A percentile compares a stretch with the other conserved stretches of the same genome.
Evolutionary conservation across 2,113 vertebrate species (phyloP).

Genomic region (Thalassoma bifasciatum): DNA sequence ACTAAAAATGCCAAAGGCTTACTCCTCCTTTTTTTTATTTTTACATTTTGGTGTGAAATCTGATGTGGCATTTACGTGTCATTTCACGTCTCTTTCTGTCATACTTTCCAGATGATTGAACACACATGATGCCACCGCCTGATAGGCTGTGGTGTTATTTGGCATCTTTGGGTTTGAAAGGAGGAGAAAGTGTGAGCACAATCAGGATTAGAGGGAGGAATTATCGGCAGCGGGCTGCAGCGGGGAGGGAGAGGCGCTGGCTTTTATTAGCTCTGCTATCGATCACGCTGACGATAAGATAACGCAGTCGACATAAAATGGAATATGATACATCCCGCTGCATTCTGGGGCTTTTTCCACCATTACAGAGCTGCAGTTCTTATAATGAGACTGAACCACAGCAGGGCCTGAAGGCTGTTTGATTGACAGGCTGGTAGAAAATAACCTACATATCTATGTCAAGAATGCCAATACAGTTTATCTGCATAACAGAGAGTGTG

Average conservation of each 20-base stretch:
- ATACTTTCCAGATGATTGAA: constrained; percentile 12
- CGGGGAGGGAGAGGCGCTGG: constrained; percentile 4
- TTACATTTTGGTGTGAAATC: constrained; percentile 5
- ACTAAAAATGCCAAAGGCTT: constrained; percentile 28
- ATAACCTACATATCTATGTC: background rate
- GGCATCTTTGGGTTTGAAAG: background rate
- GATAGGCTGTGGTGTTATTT: constrained; percentile 16
- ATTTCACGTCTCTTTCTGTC: constrained; percentile 1
- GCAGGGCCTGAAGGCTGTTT: background rate
- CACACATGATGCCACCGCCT: background rate
- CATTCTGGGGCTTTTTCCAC: constrained; percentile 30
- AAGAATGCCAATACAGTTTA: background rate
- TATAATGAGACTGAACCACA: constrained; percentile 14
- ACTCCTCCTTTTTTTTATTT: background rate
- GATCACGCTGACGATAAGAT: constrained; percentile 58
- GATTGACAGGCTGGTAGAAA: background rate
- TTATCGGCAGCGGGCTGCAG: background rate
- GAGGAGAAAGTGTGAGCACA: background rate
- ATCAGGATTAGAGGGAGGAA: constrained; percentile 37
- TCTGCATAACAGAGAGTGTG: background rate
- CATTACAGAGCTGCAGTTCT: constrained; percentile 6
- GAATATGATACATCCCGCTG: constrained; percentile 40
- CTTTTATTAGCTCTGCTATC: constrained; percentile 59
- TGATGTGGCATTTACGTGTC: constrained; percentile 24
- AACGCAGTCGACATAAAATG: constrained; percentile 37